A percentile compares a stretch with the other conserved stretches of the same genome.
phyloP scores from a whole-genome alignment of 2,888 invertebrate species.

The Drosophila gaucha region DNA sequence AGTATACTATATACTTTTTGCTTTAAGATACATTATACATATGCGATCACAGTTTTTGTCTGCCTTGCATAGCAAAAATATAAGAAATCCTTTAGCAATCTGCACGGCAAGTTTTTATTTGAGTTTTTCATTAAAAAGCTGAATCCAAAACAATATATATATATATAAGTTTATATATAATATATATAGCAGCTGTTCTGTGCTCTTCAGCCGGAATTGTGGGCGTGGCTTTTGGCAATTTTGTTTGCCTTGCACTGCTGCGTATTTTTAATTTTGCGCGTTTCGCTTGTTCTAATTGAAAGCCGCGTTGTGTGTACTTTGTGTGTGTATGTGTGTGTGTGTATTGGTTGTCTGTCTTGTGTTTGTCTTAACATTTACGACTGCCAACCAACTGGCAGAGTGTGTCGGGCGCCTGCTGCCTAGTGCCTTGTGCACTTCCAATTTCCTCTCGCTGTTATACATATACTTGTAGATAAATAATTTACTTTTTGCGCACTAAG shows the following conservation, averaged over 20 bases:
- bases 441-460: constrained; percentile 57
- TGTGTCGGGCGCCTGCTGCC: background rate
- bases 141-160: constrained; percentile 11
- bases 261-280: constrained; percentile 80
- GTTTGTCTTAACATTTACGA: constrained; percentile 78
- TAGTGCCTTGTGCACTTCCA: constrained; percentile 59
- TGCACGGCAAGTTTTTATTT: constrained; percentile 57
- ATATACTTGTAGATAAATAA: constrained; percentile 76
- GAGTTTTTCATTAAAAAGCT: constrained; percentile 67
- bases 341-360: constrained; percentile 57
- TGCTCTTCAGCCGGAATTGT: constrained; percentile 20
- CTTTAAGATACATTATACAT: background rate
- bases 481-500: constrained; percentile 81
- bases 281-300: constrained; percentile 80
- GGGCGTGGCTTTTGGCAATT: constrained; percentile 9
- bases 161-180: constrained; percentile 2
- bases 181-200: constrained; percentile 4
- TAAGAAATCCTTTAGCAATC: constrained; percentile 21
- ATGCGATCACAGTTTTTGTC: constrained; percentile 4
- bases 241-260: constrained; percentile 75
- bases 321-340: constrained; percentile 18
- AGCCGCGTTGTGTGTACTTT: constrained; percentile 74
- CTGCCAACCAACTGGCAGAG: constrained; percentile 23
- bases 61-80: too few species aligned
- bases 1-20: too few species aligned